Base-by-base conservation (phyloP, 1,140 invertebrate species). In the Halyomorpha halys region DNA sequence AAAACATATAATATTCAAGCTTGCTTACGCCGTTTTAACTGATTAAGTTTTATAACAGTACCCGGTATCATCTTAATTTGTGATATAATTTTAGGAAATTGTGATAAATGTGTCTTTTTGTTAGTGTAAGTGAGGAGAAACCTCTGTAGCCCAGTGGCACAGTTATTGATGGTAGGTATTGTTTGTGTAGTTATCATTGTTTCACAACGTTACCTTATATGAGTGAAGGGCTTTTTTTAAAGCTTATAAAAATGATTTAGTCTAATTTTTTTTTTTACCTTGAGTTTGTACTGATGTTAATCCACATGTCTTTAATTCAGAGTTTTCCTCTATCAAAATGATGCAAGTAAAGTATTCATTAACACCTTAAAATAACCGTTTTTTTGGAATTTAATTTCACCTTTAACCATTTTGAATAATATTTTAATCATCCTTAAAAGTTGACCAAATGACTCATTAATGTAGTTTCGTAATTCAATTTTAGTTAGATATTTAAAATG, bases 81-180 rank as follows among this genome's bases (percentile, higher is more conserved):
- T 56, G 53, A 23, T 16, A 23, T 56, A 23, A 5, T 21, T 21
- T 25, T 56, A 16, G 53, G 19, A 56, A 23, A 23, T 56, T 56
- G 53, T 56, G 53, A 61, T 61, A 39, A 39, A 39, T 18, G 59
- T 44, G 21, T 15, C 6, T 16, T 44, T 39, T n/a, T 61, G 13
- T 34, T n/a, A 19, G 18, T 61, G 13, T 21, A 61, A 61, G 30
- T 61, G 59, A 61, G 19, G 27, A 21, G 30, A 62, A 47, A 47
- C 23, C 16, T 45, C 39, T 19, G 23, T 61, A 44, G 45, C n/a
- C 30, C 39, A 45, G 61, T 47, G 23, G 39, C 34, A 47, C 61
- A 45, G 39, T 45, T 62, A 47, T 62, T 44, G 61, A 47, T 67
- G 73, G 23, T 83, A 81, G 81, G 81, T 84, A 39, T 67, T 79